These are phyloP conservation scores for Melanogrammus aeglefinus DNA, from an alignment of 2,797 vertebrate genomes.

Conservation along the genomic window DNA sequence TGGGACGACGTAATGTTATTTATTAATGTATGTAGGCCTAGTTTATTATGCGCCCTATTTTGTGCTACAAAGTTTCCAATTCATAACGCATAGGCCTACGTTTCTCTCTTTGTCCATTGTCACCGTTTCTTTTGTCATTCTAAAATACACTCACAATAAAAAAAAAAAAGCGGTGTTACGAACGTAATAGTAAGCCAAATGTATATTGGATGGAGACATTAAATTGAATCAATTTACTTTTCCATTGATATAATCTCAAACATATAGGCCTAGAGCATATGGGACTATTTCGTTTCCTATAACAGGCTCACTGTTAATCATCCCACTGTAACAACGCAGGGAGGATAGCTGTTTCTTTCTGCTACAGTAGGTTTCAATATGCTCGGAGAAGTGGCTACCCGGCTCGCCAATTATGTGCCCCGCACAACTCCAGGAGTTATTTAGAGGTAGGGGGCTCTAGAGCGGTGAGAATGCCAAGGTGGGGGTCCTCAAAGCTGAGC, in stretches of 20 bases:
- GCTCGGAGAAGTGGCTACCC: conserved; percentile 37
- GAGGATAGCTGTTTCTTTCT: not conserved
- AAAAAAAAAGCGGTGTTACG: not conserved
- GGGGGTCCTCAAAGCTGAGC: conserved; percentile 71
- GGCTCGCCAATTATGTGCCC: conserved; percentile 45
- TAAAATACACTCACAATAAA: not conserved
- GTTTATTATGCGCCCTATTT: not conserved
- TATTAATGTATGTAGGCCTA: not conserved
- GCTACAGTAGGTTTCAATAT: conserved; percentile 37
- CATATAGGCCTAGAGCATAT: not conserved
- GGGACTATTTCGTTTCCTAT: not conserved
- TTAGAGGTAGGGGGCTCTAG: conserved; percentile 28
- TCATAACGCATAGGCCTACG: not conserved
- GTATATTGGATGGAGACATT: not conserved
- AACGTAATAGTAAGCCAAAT: not conserved
- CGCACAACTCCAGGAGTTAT: conserved; percentile 8
- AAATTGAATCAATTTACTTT: not conserved
- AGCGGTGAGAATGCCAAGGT: conserved; percentile 59
- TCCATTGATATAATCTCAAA: not conserved
- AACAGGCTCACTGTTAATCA: not conserved
- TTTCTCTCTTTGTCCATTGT: not conserved
- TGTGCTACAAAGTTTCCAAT: not conserved
- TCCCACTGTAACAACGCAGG: not conserved
- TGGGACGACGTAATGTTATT: not conserved
- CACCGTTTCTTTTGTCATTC: not conserved